A percentile compares a stretch with the other conserved stretches of the same genome.
Conservation (phyloP, 2,888 invertebrate species). For the Diachrysia chrysitis region DNA sequence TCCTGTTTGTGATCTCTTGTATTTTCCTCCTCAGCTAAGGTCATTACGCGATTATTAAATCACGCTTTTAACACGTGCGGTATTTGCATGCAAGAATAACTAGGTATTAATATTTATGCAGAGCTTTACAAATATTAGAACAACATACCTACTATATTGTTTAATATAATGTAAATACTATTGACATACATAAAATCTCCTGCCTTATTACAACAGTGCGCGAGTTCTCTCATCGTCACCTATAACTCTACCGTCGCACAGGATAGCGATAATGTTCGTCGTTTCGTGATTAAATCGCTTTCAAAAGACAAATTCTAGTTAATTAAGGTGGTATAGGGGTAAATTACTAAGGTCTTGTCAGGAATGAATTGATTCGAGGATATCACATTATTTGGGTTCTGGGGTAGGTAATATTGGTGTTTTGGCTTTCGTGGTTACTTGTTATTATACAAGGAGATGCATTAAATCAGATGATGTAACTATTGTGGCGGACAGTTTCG, state of each 20-base stretch:
- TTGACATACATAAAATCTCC: neutral
- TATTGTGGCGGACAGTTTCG: constrained; percentile 79
- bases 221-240: neutral
- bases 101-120: neutral
- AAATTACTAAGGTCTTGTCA: constrained; percentile 65
- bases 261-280: constrained; percentile 57
- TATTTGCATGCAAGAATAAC: neutral
- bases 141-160: neutral
- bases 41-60: constrained; percentile 35
- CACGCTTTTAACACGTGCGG: neutral
- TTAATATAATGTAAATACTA: neutral
- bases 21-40: constrained; percentile 48
- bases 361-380: constrained; percentile 66
- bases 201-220: neutral
- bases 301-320: constrained; percentile 66
- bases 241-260: neutral
- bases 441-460: constrained; percentile 60
- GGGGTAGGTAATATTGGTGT: constrained; percentile 57
- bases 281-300: constrained; percentile 61
- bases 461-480: constrained; percentile 79
- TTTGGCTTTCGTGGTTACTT: constrained; percentile 66
- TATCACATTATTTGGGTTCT: constrained; percentile 55
- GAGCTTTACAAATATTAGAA: neutral
- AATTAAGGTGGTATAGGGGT: constrained; percentile 65
- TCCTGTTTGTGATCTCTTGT: constrained; percentile 49